Conservation (phyloP, 2,797 vertebrate species). For the Cephalopachus bancanus region DNA sequence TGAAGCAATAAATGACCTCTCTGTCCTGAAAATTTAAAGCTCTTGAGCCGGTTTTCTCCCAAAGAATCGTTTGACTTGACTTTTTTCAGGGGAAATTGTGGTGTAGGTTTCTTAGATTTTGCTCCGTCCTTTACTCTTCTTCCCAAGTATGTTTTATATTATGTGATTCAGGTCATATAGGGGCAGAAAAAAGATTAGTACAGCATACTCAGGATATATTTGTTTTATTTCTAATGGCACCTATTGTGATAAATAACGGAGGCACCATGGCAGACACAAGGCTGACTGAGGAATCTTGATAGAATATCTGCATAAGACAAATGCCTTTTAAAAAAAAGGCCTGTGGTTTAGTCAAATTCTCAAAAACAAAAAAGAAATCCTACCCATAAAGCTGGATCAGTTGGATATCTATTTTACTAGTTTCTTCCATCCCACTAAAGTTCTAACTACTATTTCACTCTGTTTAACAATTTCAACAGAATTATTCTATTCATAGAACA, state of each 20-base stretch:
- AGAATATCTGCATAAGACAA: neutral
- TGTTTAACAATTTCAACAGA: neutral
- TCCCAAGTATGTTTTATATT: neutral
- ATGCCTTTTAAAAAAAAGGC: neutral
- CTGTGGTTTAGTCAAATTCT: neutral
- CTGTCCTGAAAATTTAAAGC: neutral
- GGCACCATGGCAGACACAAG: neutral
- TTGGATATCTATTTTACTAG: neutral
- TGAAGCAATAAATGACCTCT: neutral
- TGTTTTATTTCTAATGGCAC: neutral
- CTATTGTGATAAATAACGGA: neutral
- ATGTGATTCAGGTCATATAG: neutral
- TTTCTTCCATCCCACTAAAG: neutral
- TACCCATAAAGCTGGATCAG: neutral
- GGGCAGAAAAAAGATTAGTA: neutral
- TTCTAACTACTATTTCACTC: neutral
- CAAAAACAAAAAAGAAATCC: too few relatives aligned
- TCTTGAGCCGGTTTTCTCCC: neutral
- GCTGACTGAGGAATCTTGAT: neutral
- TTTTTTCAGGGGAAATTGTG: neutral
- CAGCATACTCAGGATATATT: too few relatives aligned
- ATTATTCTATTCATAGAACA: too few relatives aligned
- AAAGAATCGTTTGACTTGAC: neutral
- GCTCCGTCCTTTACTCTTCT: neutral
- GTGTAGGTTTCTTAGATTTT: neutral